Evolutionary conservation across 2,888 invertebrate species (phyloP).

Genomic region (Colostygia pectinataria): DNA sequence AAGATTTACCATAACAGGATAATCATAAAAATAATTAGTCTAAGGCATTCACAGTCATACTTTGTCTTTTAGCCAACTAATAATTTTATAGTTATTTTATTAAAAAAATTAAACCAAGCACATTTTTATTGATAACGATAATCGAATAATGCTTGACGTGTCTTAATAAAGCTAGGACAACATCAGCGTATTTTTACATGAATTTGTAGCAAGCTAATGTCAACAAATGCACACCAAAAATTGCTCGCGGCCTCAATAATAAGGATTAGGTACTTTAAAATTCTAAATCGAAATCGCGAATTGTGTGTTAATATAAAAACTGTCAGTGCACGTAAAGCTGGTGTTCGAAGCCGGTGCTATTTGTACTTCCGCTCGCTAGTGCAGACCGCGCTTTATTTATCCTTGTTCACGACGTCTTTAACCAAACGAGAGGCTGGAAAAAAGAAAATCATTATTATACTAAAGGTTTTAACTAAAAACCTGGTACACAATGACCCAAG

Average conservation of each 20-base stretch:
- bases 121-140: not conserved
- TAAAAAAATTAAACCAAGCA: constrained; percentile 1
- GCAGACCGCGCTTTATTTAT: constrained; percentile 49
- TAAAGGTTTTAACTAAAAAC: no score
- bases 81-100: not conserved
- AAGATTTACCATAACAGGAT: no score
- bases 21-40: no score
- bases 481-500: not conserved
- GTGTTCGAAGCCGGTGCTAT: constrained; percentile 29
- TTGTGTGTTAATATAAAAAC: constrained; percentile 16
- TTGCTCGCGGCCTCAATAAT: not conserved
- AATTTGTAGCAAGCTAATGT: not conserved
- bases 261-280: not conserved
- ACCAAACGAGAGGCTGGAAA: constrained; percentile 68
- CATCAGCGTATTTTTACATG: not conserved
- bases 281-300: constrained; percentile 10
- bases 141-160: not conserved
- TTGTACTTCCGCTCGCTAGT: constrained; percentile 46
- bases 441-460: constrained; percentile 21
- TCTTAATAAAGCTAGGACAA: not conserved
- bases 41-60: constrained; percentile 1
- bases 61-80: not conserved
- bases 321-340: constrained; percentile 32
- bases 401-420: constrained; percentile 64
- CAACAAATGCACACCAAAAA: not conserved